phyloP scores from a whole-genome alignment of 2,113 vertebrate genomes.

The Forbesichthys papilliferus region DNA sequence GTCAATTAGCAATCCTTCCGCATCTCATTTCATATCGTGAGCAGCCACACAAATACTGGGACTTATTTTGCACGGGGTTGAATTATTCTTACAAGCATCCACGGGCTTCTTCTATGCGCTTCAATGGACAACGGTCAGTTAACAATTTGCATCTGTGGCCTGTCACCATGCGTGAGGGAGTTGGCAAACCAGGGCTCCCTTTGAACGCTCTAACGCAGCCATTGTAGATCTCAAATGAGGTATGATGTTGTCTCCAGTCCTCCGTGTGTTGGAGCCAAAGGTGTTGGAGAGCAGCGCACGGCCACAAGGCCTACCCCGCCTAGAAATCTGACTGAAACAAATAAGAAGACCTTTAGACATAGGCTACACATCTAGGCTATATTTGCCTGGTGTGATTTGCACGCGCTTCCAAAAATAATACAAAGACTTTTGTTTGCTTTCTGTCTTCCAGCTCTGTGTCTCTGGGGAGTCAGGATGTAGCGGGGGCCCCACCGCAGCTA shows the following conservation, averaged over 20 bases:
- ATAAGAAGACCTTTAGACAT: slow-evolving; percentile 43
- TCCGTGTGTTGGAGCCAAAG: slow-evolving; percentile 50
- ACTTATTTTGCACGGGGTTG: slow-evolving; percentile 43
- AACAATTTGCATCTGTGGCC: slow-evolving; percentile 52
- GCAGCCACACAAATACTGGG: slow-evolving; percentile 35
- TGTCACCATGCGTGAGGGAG: slow-evolving; percentile 33
- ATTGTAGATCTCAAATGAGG: slow-evolving; percentile 66
- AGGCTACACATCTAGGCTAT: neutral
- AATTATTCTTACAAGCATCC: slow-evolving; percentile 27
- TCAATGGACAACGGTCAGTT: slow-evolving; percentile 24
- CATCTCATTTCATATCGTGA: slow-evolving; percentile 71
- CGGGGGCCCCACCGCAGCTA: neutral
- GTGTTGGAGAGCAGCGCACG: slow-evolving; percentile 38
- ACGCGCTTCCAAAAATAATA: slow-evolving; percentile 52
- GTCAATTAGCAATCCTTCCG: slow-evolving; percentile 77
- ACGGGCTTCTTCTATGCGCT: slow-evolving; percentile 31
- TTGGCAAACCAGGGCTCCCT: slow-evolving; percentile 37
- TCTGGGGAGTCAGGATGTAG: slow-evolving; percentile 29
- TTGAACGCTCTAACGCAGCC: slow-evolving; percentile 49
- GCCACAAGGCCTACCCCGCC: slow-evolving; percentile 56
- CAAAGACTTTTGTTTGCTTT: slow-evolving; percentile 48
- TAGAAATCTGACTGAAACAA: slow-evolving; percentile 73
- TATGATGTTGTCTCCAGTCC: slow-evolving; percentile 63
- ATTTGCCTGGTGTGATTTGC: slow-evolving; percentile 38
- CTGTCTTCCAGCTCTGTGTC: slow-evolving; percentile 47